Percentiles rank a stretch among this genome's conserved stretches.
These are phyloP conservation scores for Gastrophysa polygoni DNA, from an alignment of 2,888 invertebrate species.

Conservation along the genomic window DNA sequence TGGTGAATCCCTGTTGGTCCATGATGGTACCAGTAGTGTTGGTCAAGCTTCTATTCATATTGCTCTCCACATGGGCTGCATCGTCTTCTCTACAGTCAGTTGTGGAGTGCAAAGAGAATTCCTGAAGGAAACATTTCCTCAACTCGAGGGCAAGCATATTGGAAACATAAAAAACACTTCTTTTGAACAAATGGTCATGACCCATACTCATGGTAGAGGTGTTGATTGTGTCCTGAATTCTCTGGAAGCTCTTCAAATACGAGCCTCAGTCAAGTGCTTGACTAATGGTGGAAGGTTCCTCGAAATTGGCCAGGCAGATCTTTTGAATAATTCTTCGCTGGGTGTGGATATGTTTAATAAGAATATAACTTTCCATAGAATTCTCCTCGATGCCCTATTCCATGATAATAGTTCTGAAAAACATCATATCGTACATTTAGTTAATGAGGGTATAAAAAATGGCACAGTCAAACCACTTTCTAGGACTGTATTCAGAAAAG, in stretches of 20 bases:
- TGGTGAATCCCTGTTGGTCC: slow-evolving; percentile 42
- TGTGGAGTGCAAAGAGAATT: slow-evolving; percentile 83
- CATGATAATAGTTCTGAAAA: no score
- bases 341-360: slow-evolving; percentile 63
- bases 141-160: slow-evolving; percentile 62
- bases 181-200: slow-evolving; percentile 85
- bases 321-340: slow-evolving; percentile 64
- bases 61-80: slow-evolving; percentile 82
- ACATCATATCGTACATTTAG: no score
- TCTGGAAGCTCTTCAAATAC: slow-evolving; percentile 85
- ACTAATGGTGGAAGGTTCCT: slow-evolving; percentile 72
- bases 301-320: slow-evolving; percentile 86
- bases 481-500: not conserved
- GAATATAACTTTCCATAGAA: slow-evolving; percentile 76
- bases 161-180: slow-evolving; percentile 66
- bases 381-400: slow-evolving; percentile 67
- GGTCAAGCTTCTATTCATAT: slow-evolving; percentile 94
- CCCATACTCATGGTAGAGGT: slow-evolving; percentile 80
- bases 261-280: slow-evolving; percentile 69
- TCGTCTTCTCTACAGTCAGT: slow-evolving; percentile 87
- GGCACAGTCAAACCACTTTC: not conserved
- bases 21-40: slow-evolving; percentile 73
- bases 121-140: slow-evolving; percentile 81
- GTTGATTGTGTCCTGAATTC: slow-evolving; percentile 92
- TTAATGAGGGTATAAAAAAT: no score